A percentile compares a stretch with the other conserved stretches of the same genome.
Conservation (phyloP, 2,113 vertebrate genomes). For the Odontophorus gujanensis region DNA sequence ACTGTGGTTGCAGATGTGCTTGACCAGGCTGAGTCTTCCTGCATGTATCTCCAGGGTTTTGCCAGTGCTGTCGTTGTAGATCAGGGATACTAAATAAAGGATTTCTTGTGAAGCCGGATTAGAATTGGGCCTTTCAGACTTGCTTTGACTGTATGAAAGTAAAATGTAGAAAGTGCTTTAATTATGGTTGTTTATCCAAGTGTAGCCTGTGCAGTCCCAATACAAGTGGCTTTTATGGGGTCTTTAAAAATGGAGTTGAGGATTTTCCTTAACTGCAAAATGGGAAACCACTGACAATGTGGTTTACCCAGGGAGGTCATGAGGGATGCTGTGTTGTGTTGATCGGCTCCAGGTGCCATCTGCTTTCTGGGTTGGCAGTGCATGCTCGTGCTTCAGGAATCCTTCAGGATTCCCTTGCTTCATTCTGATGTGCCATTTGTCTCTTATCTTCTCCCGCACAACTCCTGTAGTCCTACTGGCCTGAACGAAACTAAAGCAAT, state of each 20-base stretch:
- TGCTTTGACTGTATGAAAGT: neutral
- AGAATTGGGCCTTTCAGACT: neutral
- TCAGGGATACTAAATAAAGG: neutral
- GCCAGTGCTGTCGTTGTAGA: accelerated
- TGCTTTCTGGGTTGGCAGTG: neutral
- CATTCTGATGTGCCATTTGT: neutral
- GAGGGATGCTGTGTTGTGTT: neutral
- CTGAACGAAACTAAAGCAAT: neutral
- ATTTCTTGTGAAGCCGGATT: neutral
- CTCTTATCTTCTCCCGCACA: neutral
- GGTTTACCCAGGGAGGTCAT: neutral
- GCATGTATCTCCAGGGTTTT: neutral
- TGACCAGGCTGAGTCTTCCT: neutral
- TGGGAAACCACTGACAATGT: neutral
- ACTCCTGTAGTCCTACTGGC: neutral
- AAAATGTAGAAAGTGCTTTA: neutral
- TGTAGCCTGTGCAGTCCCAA: neutral
- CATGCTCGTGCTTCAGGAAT: neutral
- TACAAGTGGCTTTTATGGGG: neutral
- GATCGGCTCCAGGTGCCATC: neutral
- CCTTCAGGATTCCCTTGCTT: neutral
- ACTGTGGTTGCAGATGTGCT: neutral
- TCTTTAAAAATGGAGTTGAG: neutral
- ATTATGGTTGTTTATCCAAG: neutral
- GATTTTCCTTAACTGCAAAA: neutral